Evolutionary conservation across 2,888 invertebrate genomes (phyloP).

Genomic region (Uloborus plumipes): DNA sequence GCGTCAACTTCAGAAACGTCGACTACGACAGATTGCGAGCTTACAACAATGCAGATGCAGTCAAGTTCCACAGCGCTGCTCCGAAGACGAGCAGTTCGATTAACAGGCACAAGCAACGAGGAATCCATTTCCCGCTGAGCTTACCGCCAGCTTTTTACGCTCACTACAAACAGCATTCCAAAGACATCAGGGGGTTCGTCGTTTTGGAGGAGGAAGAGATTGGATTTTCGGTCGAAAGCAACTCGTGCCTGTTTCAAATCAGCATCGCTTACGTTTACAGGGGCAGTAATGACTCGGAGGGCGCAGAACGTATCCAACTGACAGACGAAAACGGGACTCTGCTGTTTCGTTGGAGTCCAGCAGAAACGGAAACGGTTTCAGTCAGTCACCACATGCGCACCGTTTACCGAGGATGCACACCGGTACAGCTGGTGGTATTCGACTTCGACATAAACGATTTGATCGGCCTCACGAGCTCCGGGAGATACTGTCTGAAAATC

Average conservation of each 20-base stretch:
- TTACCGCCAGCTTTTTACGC: conserved; percentile 9
- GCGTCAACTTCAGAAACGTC: conserved; percentile 16
- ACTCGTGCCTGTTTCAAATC: conserved; percentile 16
- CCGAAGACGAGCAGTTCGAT: background rate
- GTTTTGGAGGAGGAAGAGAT: background rate
- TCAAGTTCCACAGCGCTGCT: conserved; percentile 3
- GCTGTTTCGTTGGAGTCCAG: background rate
- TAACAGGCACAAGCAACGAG: background rate
- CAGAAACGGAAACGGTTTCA: background rate
- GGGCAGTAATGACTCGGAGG: background rate
- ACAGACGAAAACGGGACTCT: background rate
- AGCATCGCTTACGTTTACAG: background rate
- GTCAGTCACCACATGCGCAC: background rate
- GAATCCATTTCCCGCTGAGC: conserved; percentile 14
- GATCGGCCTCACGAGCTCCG: background rate
- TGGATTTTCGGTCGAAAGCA: conserved; percentile 6
- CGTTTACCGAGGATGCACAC: background rate
- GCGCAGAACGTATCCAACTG: background rate
- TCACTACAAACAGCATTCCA: background rate
- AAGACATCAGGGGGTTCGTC: background rate
- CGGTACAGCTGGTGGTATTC: conserved; percentile 5
- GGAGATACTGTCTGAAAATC: conserved; percentile 11
- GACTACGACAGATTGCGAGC: background rate
- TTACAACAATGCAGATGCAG: conserved; percentile 11
- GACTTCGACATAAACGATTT: conserved; percentile 7